phyloP scores from a whole-genome alignment of 2,797 vertebrate species.

The Lindbergichthys nudifrons region DNA sequence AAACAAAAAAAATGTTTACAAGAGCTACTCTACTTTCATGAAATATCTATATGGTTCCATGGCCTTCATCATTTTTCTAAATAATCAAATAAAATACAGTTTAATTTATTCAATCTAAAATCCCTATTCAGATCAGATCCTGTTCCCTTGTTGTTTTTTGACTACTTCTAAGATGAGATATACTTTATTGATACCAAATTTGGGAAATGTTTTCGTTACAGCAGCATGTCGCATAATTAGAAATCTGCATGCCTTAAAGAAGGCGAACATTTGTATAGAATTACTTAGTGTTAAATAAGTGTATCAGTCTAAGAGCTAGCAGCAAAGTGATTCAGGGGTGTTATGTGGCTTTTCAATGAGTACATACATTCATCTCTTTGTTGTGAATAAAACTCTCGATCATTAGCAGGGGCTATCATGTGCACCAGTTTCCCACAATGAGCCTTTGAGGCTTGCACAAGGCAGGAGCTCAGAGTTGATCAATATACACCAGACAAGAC shows the following conservation, averaged over 20 bases:
- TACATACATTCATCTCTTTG: slow-evolving; percentile 36
- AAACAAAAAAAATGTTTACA: not conserved
- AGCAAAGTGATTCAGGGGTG: slow-evolving; percentile 23
- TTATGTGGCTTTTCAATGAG: slow-evolving; percentile 28
- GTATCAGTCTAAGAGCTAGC: slow-evolving; percentile 7
- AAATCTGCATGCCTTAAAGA: not conserved
- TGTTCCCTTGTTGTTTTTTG: too few relatives aligned
- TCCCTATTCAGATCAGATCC: slow-evolving; percentile 14
- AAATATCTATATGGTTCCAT: slow-evolving; percentile 7
- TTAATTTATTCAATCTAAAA: slow-evolving; percentile 23
- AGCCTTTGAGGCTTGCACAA: slow-evolving; percentile 51
- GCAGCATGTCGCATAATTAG: not conserved
- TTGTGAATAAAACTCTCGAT: slow-evolving; percentile 56
- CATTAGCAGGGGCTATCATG: slow-evolving; percentile 55
- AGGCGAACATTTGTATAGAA: not conserved
- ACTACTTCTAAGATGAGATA: not conserved
- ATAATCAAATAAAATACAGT: slow-evolving; percentile 16
- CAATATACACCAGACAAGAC: slow-evolving; percentile 55
- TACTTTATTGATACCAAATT: too few relatives aligned
- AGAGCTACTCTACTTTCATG: not conserved
- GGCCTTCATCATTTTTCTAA: slow-evolving; percentile 7
- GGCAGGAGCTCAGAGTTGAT: slow-evolving; percentile 61
- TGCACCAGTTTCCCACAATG: slow-evolving; percentile 54
- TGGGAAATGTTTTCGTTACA: too few relatives aligned
- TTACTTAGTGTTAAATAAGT: slow-evolving; percentile 7